Evolutionary conservation across 2,113 vertebrate genomes (phyloP).

Genomic region (Rhagologus leucostigma): DNA sequence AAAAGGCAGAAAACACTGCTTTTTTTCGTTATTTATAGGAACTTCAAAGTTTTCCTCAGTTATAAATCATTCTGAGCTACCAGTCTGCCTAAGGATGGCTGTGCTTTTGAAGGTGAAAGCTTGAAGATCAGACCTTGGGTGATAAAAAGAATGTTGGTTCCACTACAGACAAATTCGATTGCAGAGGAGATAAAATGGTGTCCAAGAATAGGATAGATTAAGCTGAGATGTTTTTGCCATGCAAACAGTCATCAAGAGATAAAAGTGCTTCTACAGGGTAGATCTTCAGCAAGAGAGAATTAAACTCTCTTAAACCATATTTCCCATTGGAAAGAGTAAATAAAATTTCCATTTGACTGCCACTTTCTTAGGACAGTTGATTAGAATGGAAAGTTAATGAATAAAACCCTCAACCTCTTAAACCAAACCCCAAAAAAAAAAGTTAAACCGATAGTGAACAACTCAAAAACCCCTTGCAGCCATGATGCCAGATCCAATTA

Average conservation of each 20-base stretch:
- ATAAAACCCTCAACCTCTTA: not conserved
- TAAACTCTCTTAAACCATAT: not conserved
- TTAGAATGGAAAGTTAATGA: not conserved
- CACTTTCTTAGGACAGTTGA: not conserved
- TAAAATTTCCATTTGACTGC: not conserved
- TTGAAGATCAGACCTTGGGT: constrained; percentile 41
- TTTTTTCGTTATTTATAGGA: constrained; percentile 24
- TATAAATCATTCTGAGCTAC: constrained; percentile 51
- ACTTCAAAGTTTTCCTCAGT: constrained; percentile 40
- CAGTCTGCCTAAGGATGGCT: constrained; percentile 21
- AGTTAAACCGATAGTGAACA: not conserved
- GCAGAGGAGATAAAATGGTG: constrained; percentile 43
- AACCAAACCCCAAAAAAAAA: not conserved
- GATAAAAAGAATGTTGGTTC: constrained; percentile 55
- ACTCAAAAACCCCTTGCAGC: not conserved
- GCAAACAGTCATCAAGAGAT: not conserved
- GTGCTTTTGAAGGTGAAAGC: constrained; percentile 56
- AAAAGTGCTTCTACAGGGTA: not conserved
- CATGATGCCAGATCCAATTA: constrained; percentile 21
- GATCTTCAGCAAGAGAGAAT: not conserved
- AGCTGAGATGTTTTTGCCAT: not conserved
- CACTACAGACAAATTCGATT: not conserved
- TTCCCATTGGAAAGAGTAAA: not conserved
- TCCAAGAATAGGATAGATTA: not conserved
- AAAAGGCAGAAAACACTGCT: not conserved